Evolutionary conservation across 2,888 invertebrate genomes (phyloP), one percentile per base, ranked within the genome.

Genomic region (Drepana falcataria): DNA sequence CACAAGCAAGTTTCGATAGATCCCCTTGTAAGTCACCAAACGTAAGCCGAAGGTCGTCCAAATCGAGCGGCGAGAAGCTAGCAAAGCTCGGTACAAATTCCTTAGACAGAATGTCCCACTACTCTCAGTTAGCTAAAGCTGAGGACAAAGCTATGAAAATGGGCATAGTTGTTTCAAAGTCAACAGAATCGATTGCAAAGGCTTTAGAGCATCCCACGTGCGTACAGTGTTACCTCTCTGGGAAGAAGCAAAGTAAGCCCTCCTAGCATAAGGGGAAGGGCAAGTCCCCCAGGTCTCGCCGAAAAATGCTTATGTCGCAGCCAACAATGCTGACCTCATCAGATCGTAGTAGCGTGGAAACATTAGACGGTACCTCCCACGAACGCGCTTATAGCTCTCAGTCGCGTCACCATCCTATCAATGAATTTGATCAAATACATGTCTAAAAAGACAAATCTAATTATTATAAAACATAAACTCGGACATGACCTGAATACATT

Each of bases 211-310:
- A 94, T 57, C 94, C 94, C 51, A 94, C 94, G 35, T 95, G 95
- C 84, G 94, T 95, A 66, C 94, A 95, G 73, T 95, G 95, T 75
- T 93, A 95, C 81, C 92, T 95, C 48, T 94, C 94, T 56, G 92
- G 92, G 55, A 93, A 93, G 74, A 88, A 85, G 47, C 89, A 89
- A 64, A 92, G 87, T 65, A 91, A 93, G 81, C 88, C 91, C 65
- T 93, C 93, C 92, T 93, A 93, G 93, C 93, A 93, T 89, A 93
- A 91, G 92, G 92, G 91, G 87, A 93, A 90, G 87, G 93, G 93
- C 90, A 93, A 93, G 90, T 92, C 92, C 90, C 93, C 93, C 72
- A 88, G 83, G 75, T 71, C 81, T 64, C 85, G 88, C 59, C 78
- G 87, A 64, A 88, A 83, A 68, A 79, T 85, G 57, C 67, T 83